A percentile compares a stretch with the other conserved stretches of the same genome.
phyloP scores from a whole-genome alignment of 1,140 invertebrate species.

The Anthonomus grandis region DNA sequence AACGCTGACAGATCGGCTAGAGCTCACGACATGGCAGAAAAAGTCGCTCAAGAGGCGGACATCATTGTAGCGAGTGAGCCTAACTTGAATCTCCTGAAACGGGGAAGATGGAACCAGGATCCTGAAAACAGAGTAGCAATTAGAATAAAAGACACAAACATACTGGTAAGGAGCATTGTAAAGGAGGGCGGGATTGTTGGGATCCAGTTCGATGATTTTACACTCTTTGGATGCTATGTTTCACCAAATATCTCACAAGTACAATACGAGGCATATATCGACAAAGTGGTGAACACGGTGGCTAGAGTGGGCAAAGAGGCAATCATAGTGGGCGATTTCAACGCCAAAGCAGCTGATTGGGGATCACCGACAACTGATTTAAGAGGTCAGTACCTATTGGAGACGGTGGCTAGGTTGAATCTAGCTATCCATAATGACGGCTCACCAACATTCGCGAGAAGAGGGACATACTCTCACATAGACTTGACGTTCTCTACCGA shows the following conservation, averaged over 20 bases:
- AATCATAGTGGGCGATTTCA: conserved; percentile 13
- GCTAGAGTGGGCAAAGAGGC: neutral
- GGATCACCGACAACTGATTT: neutral
- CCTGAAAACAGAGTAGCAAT: conserved; percentile 4
- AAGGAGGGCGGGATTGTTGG: neutral
- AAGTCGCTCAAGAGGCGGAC: conserved; percentile 8
- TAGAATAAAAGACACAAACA: neutral
- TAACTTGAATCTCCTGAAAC: neutral
- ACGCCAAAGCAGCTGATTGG: conserved; percentile 12
- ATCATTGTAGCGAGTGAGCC: conserved; percentile 9
- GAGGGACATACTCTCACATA: neutral
- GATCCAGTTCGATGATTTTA: neutral
- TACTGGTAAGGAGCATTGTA: neutral
- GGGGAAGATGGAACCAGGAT: conserved; percentile 4
- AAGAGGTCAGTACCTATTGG: conserved; percentile 8
- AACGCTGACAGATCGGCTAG: neutral
- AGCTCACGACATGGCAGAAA: conserved; percentile 9
- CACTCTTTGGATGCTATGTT: conserved; percentile 16
- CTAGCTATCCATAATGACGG: conserved; percentile 2
- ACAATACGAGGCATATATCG: neutral
- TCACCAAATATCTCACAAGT: conserved; percentile 1
- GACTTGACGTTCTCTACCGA: conserved; percentile 8
- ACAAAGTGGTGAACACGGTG: neutral
- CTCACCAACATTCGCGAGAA: neutral
- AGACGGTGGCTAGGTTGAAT: neutral